Percentiles rank a stretch among this genome's conserved stretches.
Conservation (phyloP, 2,888 invertebrate species). For the Acronicta alni region DNA sequence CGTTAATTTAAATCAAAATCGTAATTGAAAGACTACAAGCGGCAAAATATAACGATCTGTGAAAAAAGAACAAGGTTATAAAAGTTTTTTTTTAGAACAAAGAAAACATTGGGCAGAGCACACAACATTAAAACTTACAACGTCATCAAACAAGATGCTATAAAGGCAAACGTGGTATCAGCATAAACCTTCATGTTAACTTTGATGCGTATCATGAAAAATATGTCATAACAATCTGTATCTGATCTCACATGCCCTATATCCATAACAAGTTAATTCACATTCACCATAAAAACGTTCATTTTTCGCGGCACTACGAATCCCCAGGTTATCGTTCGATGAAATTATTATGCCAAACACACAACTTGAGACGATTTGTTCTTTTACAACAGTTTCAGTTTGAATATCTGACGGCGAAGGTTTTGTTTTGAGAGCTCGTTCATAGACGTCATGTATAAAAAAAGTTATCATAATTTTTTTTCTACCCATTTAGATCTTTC, state of each 20-base stretch:
- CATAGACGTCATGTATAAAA: constrained; percentile 5
- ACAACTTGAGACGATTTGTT: constrained; percentile 62
- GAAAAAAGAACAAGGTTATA: constrained; percentile 20
- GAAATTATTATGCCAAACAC: constrained; percentile 68
- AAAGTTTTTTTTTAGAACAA: constrained; percentile 27
- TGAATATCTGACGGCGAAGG: constrained; percentile 38
- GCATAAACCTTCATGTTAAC: constrained; percentile 41
- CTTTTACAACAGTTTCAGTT: constrained; percentile 57
- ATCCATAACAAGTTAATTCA: constrained; percentile 62
- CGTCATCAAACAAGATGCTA: constrained; percentile 38
- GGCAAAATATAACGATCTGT: too few relatives aligned
- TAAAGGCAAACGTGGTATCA: constrained; percentile 35
- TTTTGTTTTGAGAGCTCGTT: constrained; percentile 42
- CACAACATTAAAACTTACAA: constrained; percentile 47
- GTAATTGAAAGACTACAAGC: neutral
- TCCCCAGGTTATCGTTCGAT: constrained; percentile 61
- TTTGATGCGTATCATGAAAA: constrained; percentile 50
- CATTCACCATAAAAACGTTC: constrained; percentile 61
- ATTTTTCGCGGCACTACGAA: constrained; percentile 53
- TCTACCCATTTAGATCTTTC: neutral
- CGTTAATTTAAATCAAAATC: neutral
- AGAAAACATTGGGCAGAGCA: constrained; percentile 31
- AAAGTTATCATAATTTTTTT: neutral
- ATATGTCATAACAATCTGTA: constrained; percentile 53
- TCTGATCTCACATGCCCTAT: constrained; percentile 54